Conservation (phyloP, 1,140 invertebrate species). For the Grapholita molesta region DNA sequence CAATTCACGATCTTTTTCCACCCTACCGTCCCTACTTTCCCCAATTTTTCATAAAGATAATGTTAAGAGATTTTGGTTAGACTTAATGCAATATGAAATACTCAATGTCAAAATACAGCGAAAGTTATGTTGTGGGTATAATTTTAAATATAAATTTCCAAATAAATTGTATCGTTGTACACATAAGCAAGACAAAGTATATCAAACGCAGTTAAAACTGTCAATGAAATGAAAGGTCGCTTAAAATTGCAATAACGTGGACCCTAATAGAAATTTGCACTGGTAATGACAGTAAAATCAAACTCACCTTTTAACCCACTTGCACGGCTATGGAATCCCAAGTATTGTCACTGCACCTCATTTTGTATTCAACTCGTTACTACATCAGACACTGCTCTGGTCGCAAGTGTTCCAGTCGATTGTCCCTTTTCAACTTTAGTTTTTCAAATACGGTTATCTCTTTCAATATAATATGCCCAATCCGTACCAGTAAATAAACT, state of each 20-base stretch:
- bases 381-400: slow-evolving; percentile 63
- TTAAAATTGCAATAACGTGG: neutral
- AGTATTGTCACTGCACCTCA: slow-evolving; percentile 59
- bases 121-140: too few species aligned
- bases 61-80: too few species aligned
- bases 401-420: slow-evolving; percentile 59
- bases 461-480: slow-evolving; percentile 51
- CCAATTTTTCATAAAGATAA: too few species aligned
- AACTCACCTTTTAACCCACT: slow-evolving; percentile 73
- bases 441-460: slow-evolving; percentile 35
- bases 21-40: too few species aligned
- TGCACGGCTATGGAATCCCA: slow-evolving; percentile 58
- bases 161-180: too few species aligned
- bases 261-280: slow-evolving; percentile 25
- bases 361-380: slow-evolving; percentile 61
- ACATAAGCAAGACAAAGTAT: too few species aligned
- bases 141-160: too few species aligned
- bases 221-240: neutral
- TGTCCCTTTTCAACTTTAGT: slow-evolving; percentile 41
- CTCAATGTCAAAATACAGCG: too few species aligned
- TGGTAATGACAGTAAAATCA: slow-evolving; percentile 65
- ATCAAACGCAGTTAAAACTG: neutral
- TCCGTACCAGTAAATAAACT: slow-evolving; percentile 45
- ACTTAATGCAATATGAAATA: too few species aligned
- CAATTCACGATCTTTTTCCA: too few species aligned